These are phyloP conservation scores for Malacosoma neustria DNA, from an alignment of 2,888 invertebrate genomes.

Conservation along the genomic window DNA sequence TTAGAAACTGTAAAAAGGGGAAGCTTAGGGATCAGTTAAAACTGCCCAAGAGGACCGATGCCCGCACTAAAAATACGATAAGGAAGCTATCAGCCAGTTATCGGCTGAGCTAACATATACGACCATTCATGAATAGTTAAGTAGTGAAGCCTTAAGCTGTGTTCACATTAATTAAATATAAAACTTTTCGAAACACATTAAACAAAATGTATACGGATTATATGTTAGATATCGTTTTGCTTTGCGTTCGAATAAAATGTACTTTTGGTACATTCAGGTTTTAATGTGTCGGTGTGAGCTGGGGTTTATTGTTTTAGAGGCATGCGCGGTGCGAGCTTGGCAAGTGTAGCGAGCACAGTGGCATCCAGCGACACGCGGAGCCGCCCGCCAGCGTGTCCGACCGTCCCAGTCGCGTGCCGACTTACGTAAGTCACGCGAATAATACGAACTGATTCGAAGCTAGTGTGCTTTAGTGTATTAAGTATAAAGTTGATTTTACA, in stretches of 20 bases:
- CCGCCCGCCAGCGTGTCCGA: slow-evolving; percentile 27
- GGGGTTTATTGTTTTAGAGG: slow-evolving; percentile 50
- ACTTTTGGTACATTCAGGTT: too few relatives aligned
- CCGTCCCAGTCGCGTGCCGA: slow-evolving; percentile 21
- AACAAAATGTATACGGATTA: too few relatives aligned
- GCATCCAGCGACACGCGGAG: slow-evolving; percentile 41
- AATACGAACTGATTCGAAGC: slow-evolving; percentile 12
- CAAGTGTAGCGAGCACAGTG: slow-evolving; percentile 35
- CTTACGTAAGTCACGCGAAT: slow-evolving; percentile 58
- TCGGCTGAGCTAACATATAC: slow-evolving; percentile 40
- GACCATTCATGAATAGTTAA: slow-evolving; percentile 54
- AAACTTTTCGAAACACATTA: too few relatives aligned
- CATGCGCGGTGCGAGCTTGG: slow-evolving; percentile 53
- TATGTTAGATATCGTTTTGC: too few relatives aligned
- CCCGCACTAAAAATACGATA: slow-evolving; percentile 41
- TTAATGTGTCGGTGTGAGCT: slow-evolving; percentile 46
- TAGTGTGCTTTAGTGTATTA: slow-evolving; percentile 5
- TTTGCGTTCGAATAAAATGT: too few relatives aligned
- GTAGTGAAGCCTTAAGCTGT: slow-evolving; percentile 24
- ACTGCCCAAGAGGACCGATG: slow-evolving; percentile 13
- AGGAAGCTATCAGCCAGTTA: slow-evolving; percentile 42
- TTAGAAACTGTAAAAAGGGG: not conserved
- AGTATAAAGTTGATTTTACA: not conserved
- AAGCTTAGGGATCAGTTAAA: not conserved
- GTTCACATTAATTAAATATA: too few relatives aligned